Evolutionary conservation across 2,888 invertebrate genomes (phyloP), one percentile per base, ranked within the genome.

Genomic region (Conus canariensis): DNA sequence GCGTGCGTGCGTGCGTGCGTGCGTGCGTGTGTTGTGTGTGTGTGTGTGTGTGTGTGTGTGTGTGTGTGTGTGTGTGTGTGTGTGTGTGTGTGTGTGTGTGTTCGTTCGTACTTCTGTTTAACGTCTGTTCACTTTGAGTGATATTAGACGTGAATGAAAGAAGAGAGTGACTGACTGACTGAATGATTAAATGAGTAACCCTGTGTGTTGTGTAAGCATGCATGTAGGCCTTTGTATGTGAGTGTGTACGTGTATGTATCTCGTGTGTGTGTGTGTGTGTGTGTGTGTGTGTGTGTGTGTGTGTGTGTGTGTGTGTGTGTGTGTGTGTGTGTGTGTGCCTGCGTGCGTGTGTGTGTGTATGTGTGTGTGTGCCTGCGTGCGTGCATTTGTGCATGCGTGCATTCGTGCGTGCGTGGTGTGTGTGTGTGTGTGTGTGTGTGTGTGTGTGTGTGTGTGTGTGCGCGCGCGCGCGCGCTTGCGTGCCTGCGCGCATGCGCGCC

Each of bases 71-170:
- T 60, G 85, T n/a, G 60, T 85, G 85, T 85, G 85, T 85, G 85
- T 85, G 85, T 82, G 85, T 85, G 85, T 85, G 85, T 85, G 85
- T 85, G 85, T 85, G 59, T 85, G 85, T 85, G 85, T 85, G 85
- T n/a, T n/a, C n/a, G n/a, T n/a, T n/a, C n/a, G n/a, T n/a, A n/a
- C n/a, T n/a, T n/a, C n/a, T n/a, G n/a, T n/a, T n/a, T n/a, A n/a
- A n/a, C n/a, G n/a, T n/a, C n/a, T n/a, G n/a, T n/a, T n/a, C n/a
- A n/a, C n/a, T n/a, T n/a, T n/a, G n/a, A n/a, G n/a, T n/a, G n/a
- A n/a, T n/a, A n/a, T n/a, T n/a, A n/a, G n/a, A n/a, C n/a, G n/a
- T n/a, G n/a, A n/a, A n/a, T n/a, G n/a, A n/a, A n/a, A n/a, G n/a
- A n/a, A n/a, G n/a, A n/a, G n/a, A n/a, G n/a, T n/a, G n/a, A n/a